Evolutionary conservation across 2,888 invertebrate genomes (phyloP), one percentile per base, ranked within the genome.

Genomic region (Volucella zonaria): DNA sequence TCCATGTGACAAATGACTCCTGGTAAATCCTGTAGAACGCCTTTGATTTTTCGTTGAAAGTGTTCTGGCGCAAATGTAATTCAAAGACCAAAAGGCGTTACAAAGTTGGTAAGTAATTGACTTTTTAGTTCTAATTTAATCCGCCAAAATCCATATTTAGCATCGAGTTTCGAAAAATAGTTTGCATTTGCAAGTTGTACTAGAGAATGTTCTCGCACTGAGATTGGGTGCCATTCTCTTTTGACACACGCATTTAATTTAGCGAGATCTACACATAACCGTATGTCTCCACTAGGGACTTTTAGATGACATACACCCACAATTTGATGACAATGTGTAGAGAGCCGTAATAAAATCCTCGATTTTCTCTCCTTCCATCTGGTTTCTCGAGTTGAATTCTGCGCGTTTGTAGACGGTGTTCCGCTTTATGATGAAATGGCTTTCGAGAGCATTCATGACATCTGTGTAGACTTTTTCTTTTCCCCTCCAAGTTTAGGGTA

Each of bases 121-220:
- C 51, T 59, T 62, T 40, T 56, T 58, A 49, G 54, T 56, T 59
- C 45, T 61, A 59, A 82, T 81, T 14, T 15, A 71, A 78, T 15
- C 79, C 77, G 77, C 73, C 62, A 77, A 62, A 77, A 77, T 15
- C 77, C 80, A 10, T 52, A 59, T 31, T 83, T 80, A 15, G 91
- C 76, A 71, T 91, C 90, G 6, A 91, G 82, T 87, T 90, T 90
- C 6, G 85, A 73, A 52, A 88, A 90, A 45, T 73, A 59, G 45
- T 85, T 82, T 0, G 87, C 87, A 14, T 67, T 64, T 14, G 38
- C 15, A 8, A 90, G 62, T 51, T 87, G 74, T 12, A 86, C 73
- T 12, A 87, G 47, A 14, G 88, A 82, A n/a, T 76, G 59, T 11
- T 88, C 88, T n/a, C 2, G 38, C 15, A 64, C 42, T 47, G 87